These are phyloP conservation scores for Meganola albula DNA, from an alignment of 2,888 invertebrate genomes.

Conservation along the genomic window DNA sequence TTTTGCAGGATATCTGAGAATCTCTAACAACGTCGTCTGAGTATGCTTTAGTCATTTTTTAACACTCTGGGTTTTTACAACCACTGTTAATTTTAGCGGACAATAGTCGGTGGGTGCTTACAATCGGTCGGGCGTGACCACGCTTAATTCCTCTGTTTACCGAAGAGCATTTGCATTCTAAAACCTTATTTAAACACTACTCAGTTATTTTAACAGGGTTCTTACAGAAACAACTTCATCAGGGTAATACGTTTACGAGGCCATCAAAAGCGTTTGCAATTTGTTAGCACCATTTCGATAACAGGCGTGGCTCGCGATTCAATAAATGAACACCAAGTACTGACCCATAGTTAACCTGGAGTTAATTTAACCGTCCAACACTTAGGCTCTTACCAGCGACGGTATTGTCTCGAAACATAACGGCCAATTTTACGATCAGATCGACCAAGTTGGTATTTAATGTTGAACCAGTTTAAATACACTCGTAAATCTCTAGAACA, in stretches of 20 bases:
- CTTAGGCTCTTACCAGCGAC: constrained; percentile 65
- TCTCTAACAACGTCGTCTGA: too few species aligned
- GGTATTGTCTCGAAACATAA: constrained; percentile 67
- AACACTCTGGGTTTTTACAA: constrained; percentile 47
- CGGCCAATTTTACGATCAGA: constrained; percentile 71
- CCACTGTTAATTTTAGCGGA: constrained; percentile 57
- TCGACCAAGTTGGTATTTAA: constrained; percentile 67
- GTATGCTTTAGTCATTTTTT: constrained; percentile 23
- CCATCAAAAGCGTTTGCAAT: constrained; percentile 5
- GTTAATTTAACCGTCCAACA: constrained; percentile 56
- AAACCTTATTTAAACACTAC: constrained; percentile 33
- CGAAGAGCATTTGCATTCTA: constrained; percentile 50
- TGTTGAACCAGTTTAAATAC: constrained; percentile 73
- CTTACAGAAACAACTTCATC: constrained; percentile 28
- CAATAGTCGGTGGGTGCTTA: constrained; percentile 56
- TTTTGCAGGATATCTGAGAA: too few species aligned
- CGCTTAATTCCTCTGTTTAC: constrained; percentile 61
- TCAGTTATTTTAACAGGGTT: constrained; percentile 27
- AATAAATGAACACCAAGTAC: constrained; percentile 30
- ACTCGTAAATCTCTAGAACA: constrained; percentile 68
- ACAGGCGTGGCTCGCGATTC: constrained; percentile 25
- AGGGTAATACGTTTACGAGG: constrained; percentile 3
- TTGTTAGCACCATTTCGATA: constrained; percentile 5
- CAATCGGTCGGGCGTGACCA: constrained; percentile 52
- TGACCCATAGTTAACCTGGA: constrained; percentile 60